Evolutionary conservation across 2,797 vertebrate genomes (phyloP).

Genomic region (Holocentrus rufus): DNA sequence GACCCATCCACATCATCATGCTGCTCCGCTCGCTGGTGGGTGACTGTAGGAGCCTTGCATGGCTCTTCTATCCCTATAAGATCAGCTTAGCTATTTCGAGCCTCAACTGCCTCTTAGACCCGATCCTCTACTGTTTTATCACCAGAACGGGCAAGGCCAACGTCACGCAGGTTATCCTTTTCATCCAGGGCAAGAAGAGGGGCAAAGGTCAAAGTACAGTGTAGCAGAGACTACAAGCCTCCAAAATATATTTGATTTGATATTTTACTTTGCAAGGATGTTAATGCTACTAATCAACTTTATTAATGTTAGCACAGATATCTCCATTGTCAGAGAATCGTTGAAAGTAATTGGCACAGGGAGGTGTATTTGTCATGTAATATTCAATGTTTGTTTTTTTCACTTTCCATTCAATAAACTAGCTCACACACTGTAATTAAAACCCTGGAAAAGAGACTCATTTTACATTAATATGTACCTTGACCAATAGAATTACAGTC

Average conservation of each 20-base stretch:
- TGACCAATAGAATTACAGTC: no score
- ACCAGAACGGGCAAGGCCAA: constrained; percentile 81
- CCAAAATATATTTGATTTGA: no score
- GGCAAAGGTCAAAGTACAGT: constrained; percentile 20
- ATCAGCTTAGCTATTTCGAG: constrained; percentile 82
- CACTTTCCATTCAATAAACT: no score
- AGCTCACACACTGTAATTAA: no score
- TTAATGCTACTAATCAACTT: neutral
- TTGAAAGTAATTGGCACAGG: neutral
- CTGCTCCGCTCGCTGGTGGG: constrained; percentile 80
- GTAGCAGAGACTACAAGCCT: neutral
- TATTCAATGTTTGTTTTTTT: no score
- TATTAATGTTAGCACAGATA: neutral
- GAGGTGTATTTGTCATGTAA: constrained; percentile 1
- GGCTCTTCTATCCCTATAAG: constrained; percentile 80
- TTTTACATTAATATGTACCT: no score
- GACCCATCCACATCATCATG: constrained; percentile 85
- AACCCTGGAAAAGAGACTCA: no score
- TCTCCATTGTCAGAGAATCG: neutral
- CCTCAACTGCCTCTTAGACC: constrained; percentile 89
- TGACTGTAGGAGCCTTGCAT: constrained; percentile 7
- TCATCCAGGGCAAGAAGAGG: constrained; percentile 52
- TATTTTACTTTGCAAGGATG: neutral
- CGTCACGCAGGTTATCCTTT: constrained; percentile 52
- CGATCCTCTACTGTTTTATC: constrained; percentile 91